Evolutionary conservation across 2,797 vertebrate species (phyloP).

Genomic region (Neosilurus hyrtlii): DNA sequence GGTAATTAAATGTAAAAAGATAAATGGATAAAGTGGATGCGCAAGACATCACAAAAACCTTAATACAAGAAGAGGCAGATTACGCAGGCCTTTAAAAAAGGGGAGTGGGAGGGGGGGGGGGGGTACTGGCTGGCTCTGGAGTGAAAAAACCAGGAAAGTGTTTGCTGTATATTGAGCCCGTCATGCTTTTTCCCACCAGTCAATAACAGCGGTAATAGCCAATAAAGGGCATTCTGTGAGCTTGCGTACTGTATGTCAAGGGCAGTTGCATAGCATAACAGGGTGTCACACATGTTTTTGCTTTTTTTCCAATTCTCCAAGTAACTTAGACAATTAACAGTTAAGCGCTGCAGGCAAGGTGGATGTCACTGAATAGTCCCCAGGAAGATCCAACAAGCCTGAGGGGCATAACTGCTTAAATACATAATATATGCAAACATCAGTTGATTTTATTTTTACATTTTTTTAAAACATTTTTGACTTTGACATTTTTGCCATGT

Average conservation of each 20-base stretch:
- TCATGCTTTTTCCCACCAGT: neutral
- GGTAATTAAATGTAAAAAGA: neutral
- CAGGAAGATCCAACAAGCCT: too few relatives aligned
- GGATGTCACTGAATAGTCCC: too few relatives aligned
- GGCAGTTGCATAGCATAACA: neutral
- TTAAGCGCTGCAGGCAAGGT: too few relatives aligned
- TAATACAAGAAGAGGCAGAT: slow-evolving; percentile 3
- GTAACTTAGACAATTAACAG: neutral
- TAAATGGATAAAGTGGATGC: slow-evolving; percentile 17
- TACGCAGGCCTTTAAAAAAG: neutral
- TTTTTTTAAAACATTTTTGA: too few relatives aligned
- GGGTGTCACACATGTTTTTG: neutral
- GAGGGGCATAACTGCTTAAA: too few relatives aligned
- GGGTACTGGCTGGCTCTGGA: too few relatives aligned
- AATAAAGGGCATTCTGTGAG: too few relatives aligned
- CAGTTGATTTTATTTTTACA: too few relatives aligned
- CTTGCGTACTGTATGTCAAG: neutral
- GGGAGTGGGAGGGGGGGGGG: too few relatives aligned
- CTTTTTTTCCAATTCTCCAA: neutral
- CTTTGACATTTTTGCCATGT: too few relatives aligned
- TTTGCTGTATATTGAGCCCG: neutral
- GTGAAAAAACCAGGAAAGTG: neutral
- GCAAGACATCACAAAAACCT: slow-evolving; percentile 2
- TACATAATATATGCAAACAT: too few relatives aligned
- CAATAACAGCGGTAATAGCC: neutral